Evolutionary conservation across 2,888 invertebrate species (phyloP).

Genomic region (Cheilosia soror): DNA sequence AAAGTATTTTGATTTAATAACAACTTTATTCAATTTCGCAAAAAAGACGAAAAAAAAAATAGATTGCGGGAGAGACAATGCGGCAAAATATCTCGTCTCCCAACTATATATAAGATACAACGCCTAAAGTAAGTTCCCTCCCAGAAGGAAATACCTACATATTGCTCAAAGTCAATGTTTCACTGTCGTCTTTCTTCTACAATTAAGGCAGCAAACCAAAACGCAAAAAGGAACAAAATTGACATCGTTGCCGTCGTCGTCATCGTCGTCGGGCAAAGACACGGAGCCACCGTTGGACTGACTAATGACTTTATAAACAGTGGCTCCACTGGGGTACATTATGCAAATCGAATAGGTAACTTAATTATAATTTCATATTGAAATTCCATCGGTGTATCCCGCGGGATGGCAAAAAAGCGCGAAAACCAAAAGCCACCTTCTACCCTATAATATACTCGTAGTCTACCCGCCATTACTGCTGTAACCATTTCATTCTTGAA

Average conservation of each 20-base stretch:
- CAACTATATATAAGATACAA: slow-evolving; percentile 11
- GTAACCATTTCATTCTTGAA: slow-evolving; percentile 53
- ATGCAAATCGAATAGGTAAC: slow-evolving; percentile 61
- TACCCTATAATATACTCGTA: background rate
- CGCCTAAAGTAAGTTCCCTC: slow-evolving; percentile 11
- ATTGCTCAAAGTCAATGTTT: slow-evolving; percentile 27
- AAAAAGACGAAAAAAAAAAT: slow-evolving; percentile 13
- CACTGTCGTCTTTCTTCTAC: slow-evolving; percentile 2
- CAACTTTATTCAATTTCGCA: slow-evolving; percentile 37
- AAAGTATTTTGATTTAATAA: slow-evolving; percentile 32
- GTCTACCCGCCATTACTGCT: background rate
- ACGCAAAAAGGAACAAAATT: slow-evolving; percentile 20
- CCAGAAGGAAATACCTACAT: slow-evolving; percentile 12
- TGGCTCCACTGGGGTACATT: slow-evolving; percentile 52
- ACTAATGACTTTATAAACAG: slow-evolving; percentile 58
- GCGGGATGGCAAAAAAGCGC: slow-evolving; percentile 15
- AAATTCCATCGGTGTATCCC: slow-evolving; percentile 56
- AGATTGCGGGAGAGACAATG: background rate
- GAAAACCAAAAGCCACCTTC: slow-evolving; percentile 6
- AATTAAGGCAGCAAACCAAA: slow-evolving; percentile 27
- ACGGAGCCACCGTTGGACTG: slow-evolving; percentile 6
- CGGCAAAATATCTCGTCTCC: slow-evolving; percentile 1
- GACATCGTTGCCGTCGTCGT: background rate
- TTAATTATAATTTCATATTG: slow-evolving; percentile 62
- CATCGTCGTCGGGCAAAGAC: background rate